A percentile compares a stretch with the other conserved stretches of the same genome.
These are phyloP conservation scores for Oophaga pumilio DNA, from an alignment of 2,113 vertebrate species.

Conservation along the genomic window DNA sequence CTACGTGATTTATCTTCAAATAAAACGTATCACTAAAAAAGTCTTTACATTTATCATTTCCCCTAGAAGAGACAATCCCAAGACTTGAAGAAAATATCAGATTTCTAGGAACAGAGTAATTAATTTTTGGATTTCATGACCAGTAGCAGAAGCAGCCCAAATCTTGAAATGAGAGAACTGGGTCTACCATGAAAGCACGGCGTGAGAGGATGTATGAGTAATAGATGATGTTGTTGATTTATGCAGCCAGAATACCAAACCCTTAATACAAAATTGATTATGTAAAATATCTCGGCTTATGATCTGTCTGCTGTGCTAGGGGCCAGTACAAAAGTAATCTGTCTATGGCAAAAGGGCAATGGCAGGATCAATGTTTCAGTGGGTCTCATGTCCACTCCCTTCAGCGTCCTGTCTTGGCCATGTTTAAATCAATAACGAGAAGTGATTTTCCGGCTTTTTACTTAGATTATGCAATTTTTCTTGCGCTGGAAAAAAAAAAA, in stretches of 20 bases:
- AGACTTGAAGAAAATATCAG: constrained; percentile 86
- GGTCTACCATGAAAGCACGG: constrained; percentile 73
- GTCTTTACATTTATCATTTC: constrained; percentile 98
- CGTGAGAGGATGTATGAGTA: constrained; percentile 72
- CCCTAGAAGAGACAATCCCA: constrained; percentile 81
- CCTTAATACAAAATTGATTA: constrained; percentile 80
- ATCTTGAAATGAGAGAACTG: constrained; percentile 76
- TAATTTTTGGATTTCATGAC: constrained; percentile 80
- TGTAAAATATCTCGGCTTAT: constrained; percentile 77
- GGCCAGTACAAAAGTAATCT: constrained; percentile 68
- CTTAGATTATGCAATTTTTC: constrained; percentile 51
- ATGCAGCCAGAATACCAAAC: constrained; percentile 74
- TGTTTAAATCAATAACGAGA: constrained; percentile 40
- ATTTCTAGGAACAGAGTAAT: constrained; percentile 86
- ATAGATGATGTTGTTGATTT: constrained; percentile 79
- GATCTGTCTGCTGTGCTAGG: constrained; percentile 68
- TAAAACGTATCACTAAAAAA: constrained; percentile 86
- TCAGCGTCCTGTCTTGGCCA: constrained; percentile 60
- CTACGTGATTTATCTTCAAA: constrained; percentile 93
- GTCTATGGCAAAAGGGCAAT: constrained; percentile 79
- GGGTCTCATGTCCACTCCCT: constrained; percentile 63
- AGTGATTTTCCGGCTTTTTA: constrained; percentile 59
- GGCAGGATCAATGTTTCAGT: constrained; percentile 75
- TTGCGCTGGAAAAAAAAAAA: constrained; percentile 32
- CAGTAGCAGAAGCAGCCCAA: constrained; percentile 79